Evolutionary conservation across 2,113 vertebrate genomes (phyloP), one percentile per base, ranked within the genome.

Genomic region (Coptodon rendalli): DNA sequence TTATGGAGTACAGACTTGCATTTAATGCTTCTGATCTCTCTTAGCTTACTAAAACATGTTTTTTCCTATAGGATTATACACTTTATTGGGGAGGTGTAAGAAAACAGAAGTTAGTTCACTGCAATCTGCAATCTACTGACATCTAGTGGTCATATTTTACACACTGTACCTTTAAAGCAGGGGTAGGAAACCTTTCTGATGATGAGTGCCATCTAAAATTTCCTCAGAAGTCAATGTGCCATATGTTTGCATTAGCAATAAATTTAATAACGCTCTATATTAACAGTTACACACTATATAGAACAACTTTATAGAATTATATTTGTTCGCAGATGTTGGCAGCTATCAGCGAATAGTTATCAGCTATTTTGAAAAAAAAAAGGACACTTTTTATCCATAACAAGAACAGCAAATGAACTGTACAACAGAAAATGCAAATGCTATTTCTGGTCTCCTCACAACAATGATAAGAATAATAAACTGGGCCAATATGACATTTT

Each of bases 231-330:
- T n/a, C 50, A 53, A n/a, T 53, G 50, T 53, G 19, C 50, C 50
- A 0, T 53, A n/a, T 52, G 0, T n/a, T 52, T 52, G 9, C 50
- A 53, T 53, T 52, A 52, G 2, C 19, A 52, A 52, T 52, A 52
- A 10, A 52, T 52, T n/a, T 52, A 52, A 52, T 52, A 52, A 52
- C 5, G 1, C 19, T 52, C 5, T 52, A 52, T 52, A 52, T 52
- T n/a, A n/a, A 52, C 22, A 22, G 9, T n/a, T 52, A 52, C 0
- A n/a, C 19, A 52, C 2, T 52, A 0, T 52, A 52, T 52, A 52
- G 50, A 52, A 52, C 5, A 52, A 52, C 50, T 52, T 52, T 52
- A 52, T 0, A 52, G 8, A 52, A 52, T 52, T n/a, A 52, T n/a
- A 52, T 52, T 19, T 52, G 2, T 52, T 19, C 0, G 1, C 50